Evolutionary conservation across 2,113 vertebrate species (phyloP), one percentile per base, ranked within the genome.

Genomic region (Trematomus loennbergii): DNA sequence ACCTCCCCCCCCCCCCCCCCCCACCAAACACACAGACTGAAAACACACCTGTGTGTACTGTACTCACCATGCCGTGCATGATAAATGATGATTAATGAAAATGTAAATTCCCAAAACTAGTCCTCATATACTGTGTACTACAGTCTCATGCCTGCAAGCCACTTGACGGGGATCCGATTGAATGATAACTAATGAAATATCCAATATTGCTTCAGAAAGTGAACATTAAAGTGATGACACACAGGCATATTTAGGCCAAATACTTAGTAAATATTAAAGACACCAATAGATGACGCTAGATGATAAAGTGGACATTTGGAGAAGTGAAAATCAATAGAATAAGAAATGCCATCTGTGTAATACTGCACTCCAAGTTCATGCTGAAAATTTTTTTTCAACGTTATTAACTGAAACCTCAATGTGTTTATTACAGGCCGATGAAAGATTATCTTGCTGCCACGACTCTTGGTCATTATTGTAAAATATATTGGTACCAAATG

Each of bases 291-390:
- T 22, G 18, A 22, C 46, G 13, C 7, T 40, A 10, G 20, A 60
- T 60, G n/a, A 49, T 22, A 69, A 15, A 54, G 3, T 22, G 16
- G 43, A 48, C 50, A 72, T 54, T 36, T 72, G 36, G 68, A 78
- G 78, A 55, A 68, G 20, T 46, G 52, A 12, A 73, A 69, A 77
- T 46, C 46, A 69, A 73, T 63, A 50, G 62, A 72, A 45, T 72
- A 57, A 54, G 49, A 74, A 46, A 60, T 45, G 69, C 36, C 29
- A 6, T 55, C 36, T 9, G 1, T 58, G 50, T 45, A 43, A 52
- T 59, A 46, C 20, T 60, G 48, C 2, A 12, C n/a, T 45, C 3
- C 3, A 61, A 60, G 73, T 63, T 73, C 36, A 73, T 20, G 68
- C 53, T 73, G 25, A 48, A 64, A 61, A 36, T 67, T 53, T 29